A percentile compares a stretch with the other conserved stretches of the same genome.
Conservation (phyloP, 2,113 vertebrate genomes). For the Hypocryptadius cinnamomeus region DNA sequence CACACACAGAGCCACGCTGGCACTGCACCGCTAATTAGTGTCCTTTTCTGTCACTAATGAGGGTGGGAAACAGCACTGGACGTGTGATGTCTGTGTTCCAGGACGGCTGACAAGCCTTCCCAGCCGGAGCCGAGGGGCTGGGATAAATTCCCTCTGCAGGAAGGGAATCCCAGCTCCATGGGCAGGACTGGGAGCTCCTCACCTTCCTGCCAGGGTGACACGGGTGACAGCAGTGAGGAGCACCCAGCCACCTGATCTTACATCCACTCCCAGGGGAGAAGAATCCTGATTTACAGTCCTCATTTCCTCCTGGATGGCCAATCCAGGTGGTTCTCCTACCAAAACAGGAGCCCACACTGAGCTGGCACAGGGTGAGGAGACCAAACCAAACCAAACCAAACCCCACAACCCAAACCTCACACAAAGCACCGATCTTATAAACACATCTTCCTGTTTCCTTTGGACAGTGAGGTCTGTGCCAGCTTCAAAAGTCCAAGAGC, state of each 20-base stretch:
- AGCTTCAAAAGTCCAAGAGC: neutral
- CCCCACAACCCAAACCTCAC: neutral
- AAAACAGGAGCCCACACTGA: neutral
- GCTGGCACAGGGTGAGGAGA: neutral
- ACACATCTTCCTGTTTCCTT: rapidly evolving
- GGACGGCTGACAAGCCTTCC: rapidly evolving
- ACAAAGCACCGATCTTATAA: neutral
- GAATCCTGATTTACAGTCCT: neutral
- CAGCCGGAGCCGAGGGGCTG: neutral
- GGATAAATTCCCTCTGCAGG: neutral
- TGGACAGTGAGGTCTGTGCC: neutral
- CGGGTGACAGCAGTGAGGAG: neutral
- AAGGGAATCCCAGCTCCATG: neutral
- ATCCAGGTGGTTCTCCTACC: neutral
- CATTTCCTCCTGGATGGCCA: neutral
- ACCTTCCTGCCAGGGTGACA: neutral
- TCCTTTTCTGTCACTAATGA: neutral
- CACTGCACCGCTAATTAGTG: constrained; percentile 3
- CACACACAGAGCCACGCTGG: neutral
- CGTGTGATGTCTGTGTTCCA: neutral
- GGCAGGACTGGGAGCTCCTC: neutral
- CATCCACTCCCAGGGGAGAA: neutral
- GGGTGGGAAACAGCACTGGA: neutral
- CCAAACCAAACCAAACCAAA: neutral
- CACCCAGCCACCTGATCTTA: neutral